phyloP scores from a whole-genome alignment of 2,888 invertebrate species.

The Synergus umbraculus region DNA sequence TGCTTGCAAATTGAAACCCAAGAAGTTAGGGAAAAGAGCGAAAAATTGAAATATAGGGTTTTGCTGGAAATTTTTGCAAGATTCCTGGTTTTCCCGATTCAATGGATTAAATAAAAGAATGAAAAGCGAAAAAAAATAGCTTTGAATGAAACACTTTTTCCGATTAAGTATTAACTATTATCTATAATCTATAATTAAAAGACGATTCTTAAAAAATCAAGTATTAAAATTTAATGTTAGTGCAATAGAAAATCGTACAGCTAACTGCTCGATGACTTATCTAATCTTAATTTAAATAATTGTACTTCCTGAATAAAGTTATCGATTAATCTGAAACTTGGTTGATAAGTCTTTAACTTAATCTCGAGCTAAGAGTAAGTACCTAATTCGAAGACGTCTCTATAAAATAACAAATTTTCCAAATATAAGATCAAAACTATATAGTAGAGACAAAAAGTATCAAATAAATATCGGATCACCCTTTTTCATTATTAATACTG shows the following conservation, averaged over 20 bases:
- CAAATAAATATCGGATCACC: slow-evolving; percentile 7
- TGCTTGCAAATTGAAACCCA: background rate
- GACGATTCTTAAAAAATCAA: background rate
- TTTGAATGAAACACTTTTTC: background rate
- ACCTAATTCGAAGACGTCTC: background rate
- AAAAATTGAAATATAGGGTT: background rate
- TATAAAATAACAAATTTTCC: slow-evolving; percentile 7
- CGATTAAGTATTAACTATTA: background rate
- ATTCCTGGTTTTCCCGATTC: background rate
- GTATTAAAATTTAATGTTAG: slow-evolving; percentile 44
- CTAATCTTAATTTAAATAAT: slow-evolving; percentile 61
- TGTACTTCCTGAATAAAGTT: background rate
- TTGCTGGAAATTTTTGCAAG: background rate
- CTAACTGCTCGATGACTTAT: slow-evolving; percentile 57
- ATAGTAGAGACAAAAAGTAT: background rate
- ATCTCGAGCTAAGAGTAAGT: background rate
- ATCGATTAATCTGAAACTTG: slow-evolving; percentile 9
- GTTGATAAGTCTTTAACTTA: background rate
- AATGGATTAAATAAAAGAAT: background rate
- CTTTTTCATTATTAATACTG: background rate
- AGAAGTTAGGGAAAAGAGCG: background rate
- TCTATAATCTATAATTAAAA: background rate
- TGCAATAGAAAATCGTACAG: slow-evolving; percentile 59
- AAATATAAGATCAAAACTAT: slow-evolving; percentile 4
- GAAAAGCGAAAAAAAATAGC: background rate